Percentiles rank a stretch among this genome's conserved stretches.
Evolutionary conservation across 2,797 vertebrate species (phyloP).

Genomic region (Lagodon rhomboides): DNA sequence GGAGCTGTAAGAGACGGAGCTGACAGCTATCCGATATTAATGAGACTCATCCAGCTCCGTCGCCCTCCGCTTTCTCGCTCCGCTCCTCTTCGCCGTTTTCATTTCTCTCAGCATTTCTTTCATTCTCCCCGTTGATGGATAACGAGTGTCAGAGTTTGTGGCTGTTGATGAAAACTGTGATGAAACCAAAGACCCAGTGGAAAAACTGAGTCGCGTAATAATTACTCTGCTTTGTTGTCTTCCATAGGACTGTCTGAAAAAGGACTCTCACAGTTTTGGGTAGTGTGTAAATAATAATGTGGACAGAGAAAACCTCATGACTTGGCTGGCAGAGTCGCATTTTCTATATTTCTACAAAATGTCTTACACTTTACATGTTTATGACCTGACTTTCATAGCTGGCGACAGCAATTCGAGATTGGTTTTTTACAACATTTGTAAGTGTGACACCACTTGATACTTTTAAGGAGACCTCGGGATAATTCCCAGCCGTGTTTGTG

Average conservation of each 20-base stretch:
- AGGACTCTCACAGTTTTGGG: neutral
- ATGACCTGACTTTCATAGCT: no score
- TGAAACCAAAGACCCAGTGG: neutral
- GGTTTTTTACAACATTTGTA: no score
- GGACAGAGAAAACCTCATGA: neutral
- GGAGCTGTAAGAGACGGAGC: slow-evolving; percentile 38
- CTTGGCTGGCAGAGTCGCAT: neutral
- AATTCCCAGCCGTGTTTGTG: no score
- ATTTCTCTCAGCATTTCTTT: slow-evolving; percentile 11
- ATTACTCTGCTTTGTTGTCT: slow-evolving; percentile 3
- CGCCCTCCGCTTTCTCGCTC: neutral
- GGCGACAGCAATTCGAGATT: no score
- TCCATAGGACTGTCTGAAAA: neutral
- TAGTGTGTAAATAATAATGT: neutral
- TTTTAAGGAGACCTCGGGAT: no score
- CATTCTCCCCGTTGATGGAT: slow-evolving; percentile 18
- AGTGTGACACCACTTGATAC: no score
- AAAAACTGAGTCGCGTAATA: neutral
- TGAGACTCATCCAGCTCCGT: slow-evolving; percentile 26
- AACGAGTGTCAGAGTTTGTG: neutral
- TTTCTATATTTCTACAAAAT: no score
- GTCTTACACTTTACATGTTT: no score
- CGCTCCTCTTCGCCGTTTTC: neutral
- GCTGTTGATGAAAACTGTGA: slow-evolving; percentile 24
- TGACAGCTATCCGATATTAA: slow-evolving; percentile 50